A percentile compares a stretch with the other conserved stretches of the same genome.
phyloP scores from a whole-genome alignment of 2,888 invertebrate species.

The Euplagia quadripunctaria region DNA sequence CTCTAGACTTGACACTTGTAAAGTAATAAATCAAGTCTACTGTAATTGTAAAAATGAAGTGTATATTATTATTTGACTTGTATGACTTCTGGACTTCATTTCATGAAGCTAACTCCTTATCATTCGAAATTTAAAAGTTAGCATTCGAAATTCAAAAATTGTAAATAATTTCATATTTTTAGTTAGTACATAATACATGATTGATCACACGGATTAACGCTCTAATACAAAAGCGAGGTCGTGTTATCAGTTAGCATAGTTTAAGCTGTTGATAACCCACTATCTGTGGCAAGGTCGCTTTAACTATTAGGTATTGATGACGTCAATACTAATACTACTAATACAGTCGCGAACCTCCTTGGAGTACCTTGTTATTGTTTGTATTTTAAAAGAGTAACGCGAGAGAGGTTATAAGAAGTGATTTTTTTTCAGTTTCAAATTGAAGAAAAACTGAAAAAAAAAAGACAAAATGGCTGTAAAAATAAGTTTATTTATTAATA shows the following conservation, averaged over 20 bases:
- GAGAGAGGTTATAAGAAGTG: background rate
- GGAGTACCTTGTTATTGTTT: background rate
- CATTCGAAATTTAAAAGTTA: background rate
- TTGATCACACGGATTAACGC: constrained; percentile 17
- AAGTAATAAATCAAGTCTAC: too few species aligned
- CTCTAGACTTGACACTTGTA: too few species aligned
- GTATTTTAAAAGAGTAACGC: background rate
- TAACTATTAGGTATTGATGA: constrained; percentile 47
- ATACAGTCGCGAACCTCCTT: constrained; percentile 15
- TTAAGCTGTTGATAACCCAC: constrained; percentile 53
- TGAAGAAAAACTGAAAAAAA: background rate
- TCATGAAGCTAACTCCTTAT: background rate
- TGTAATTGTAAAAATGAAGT: too few species aligned
- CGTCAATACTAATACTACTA: constrained; percentile 31
- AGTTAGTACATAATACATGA: background rate
- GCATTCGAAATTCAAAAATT: background rate
- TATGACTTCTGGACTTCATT: background rate
- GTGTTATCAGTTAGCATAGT: constrained; percentile 47
- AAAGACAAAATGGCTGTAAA: too few species aligned
- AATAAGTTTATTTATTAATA: too few species aligned
- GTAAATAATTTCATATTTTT: background rate
- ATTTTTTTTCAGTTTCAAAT: background rate
- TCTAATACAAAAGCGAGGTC: constrained; percentile 30
- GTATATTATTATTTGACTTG: too few species aligned
- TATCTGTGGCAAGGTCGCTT: constrained; percentile 50